Base-by-base conservation (phyloP, 2,888 invertebrate genomes). In the Ichneumon xanthorius region DNA sequence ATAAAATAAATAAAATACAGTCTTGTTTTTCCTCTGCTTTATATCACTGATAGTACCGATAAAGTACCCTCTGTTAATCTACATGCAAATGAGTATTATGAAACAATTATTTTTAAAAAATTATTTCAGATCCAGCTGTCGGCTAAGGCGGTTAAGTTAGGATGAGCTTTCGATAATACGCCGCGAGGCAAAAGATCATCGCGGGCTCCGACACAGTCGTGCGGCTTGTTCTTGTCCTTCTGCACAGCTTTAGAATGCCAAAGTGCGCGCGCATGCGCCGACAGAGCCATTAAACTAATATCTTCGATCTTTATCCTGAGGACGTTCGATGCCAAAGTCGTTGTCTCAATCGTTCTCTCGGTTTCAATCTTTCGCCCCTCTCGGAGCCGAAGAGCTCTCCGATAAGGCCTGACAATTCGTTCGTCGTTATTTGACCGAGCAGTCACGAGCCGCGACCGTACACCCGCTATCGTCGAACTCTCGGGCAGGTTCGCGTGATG, bases 271-370 rank as follows among this genome's bases (percentile, higher is more conserved):
- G 48, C 75, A 50, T 45, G 75, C 48, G 65, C 48, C 48, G 26
- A 37, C 48, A 33, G 45, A 65, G 75, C 37, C 22, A 76, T 76
- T 65, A 76, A 50, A 33, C 50, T 50, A 76, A 76, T 48, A 48
- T 76, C 76, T 48, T 37, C 33, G 65, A 76, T 76, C 65, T 53
- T 76, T 76, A 76, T 76, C 65, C 53, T 22, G 48, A 53, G 65
- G 37, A 76, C 65, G 50, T 63, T 63, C 65, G 50, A 76, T 30
- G 65, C 53, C 19, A 65, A 48, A 75, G 48, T 63, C 75, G 50
- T 53, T 53, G 33, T 53, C 53, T 53, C 65, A 50, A 65, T 76
- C 50, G 50, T 50, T 37, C 37, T 40, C 53, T 33, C 48, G 14
- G 37, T 65, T 76, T 76, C 37, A 53, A 48, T 50, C 50, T 76